Evolutionary conservation across 2,888 invertebrate genomes (phyloP).

Genomic region (Trachelus tabidus): DNA sequence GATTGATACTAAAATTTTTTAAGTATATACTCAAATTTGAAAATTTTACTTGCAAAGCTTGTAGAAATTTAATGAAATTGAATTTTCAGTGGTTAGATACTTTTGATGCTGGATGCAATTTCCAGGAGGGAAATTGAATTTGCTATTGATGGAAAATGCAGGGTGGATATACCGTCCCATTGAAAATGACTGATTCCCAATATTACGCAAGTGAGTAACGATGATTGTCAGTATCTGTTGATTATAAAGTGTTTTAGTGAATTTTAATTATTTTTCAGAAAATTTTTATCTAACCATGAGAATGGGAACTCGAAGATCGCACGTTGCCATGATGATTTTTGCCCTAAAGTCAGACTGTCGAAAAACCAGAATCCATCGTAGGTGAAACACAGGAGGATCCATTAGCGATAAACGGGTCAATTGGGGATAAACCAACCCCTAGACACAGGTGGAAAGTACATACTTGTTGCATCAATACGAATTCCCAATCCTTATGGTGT

Average conservation of each 20-base stretch:
- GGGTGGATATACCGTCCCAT: background rate
- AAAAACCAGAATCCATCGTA: background rate
- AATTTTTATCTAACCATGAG: background rate
- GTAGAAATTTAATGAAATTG: background rate
- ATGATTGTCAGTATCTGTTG: background rate
- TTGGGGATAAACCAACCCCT: conserved; percentile 8
- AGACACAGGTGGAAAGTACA: background rate
- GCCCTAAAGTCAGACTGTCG: background rate
- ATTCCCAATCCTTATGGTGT: conserved; percentile 1
- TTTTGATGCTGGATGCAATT: conserved; percentile 31
- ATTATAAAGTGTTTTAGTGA: background rate
- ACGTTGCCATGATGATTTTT: background rate
- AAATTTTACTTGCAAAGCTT: background rate
- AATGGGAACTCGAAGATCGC: background rate
- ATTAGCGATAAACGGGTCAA: conserved; percentile 20
- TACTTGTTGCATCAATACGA: conserved; percentile 20
- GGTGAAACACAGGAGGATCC: conserved; percentile 2
- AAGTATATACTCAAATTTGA: background rate
- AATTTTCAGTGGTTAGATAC: background rate
- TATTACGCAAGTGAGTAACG: background rate
- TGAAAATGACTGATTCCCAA: background rate
- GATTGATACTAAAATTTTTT: background rate
- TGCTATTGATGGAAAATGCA: conserved; percentile 17
- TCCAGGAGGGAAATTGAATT: conserved; percentile 44
- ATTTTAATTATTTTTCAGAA: background rate